These are phyloP conservation scores for Cerastis leucographa DNA, from an alignment of 2,888 invertebrate genomes.

Conservation along the genomic window DNA sequence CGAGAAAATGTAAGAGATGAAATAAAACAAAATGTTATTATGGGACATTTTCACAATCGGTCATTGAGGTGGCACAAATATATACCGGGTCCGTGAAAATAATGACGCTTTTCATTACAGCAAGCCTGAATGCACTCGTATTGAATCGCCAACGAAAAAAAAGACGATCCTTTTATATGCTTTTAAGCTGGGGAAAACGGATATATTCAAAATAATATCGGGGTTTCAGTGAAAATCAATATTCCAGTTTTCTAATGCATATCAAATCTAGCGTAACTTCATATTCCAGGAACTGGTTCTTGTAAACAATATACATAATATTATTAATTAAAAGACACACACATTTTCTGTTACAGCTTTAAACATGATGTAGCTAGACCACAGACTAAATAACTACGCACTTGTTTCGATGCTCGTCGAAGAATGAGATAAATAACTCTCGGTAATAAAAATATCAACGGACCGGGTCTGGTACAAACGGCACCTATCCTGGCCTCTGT, in stretches of 20 bases:
- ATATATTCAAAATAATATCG: neutral
- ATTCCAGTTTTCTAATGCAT: neutral
- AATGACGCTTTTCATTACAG: slow-evolving; percentile 12
- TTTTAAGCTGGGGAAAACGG: neutral
- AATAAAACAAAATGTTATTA: slow-evolving; percentile 15
- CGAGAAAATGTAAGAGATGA: slow-evolving; percentile 9
- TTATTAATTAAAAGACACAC: neutral
- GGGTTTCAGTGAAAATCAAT: neutral
- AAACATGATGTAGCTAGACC: slow-evolving; percentile 12
- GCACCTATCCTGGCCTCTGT: slow-evolving; percentile 42
- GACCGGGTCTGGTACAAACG: slow-evolving; percentile 10
- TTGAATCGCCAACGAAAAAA: slow-evolving; percentile 17
- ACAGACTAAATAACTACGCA: slow-evolving; percentile 17
- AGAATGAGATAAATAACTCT: slow-evolving; percentile 45
- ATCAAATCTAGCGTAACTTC: neutral
- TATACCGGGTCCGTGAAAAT: neutral
- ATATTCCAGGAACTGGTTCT: neutral
- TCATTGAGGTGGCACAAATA: slow-evolving; percentile 4
- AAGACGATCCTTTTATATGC: neutral
- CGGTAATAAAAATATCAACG: slow-evolving; percentile 57
- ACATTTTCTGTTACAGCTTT: neutral
- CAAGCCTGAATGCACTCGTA: slow-evolving; percentile 9
- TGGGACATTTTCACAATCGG: slow-evolving; percentile 5
- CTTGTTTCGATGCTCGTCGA: slow-evolving; percentile 10
- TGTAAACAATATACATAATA: neutral